Evolutionary conservation across 2,888 invertebrate genomes (phyloP).

Genomic region (Pollenia angustigena): DNA sequence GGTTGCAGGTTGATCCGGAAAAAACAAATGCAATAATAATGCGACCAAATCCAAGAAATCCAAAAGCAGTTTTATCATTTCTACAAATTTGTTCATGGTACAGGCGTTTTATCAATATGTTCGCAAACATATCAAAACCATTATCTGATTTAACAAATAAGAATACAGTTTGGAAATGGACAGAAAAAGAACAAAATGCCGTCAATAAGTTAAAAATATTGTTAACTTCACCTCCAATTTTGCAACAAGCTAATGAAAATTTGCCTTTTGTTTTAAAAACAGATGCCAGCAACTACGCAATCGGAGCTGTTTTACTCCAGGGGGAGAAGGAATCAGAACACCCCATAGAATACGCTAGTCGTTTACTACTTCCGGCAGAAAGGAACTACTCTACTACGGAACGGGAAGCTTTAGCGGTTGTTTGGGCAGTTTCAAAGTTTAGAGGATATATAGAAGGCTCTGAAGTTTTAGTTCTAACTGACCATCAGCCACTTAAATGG

Average conservation of each 20-base stretch:
- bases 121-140: slow-evolving; percentile 74
- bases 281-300: slow-evolving; percentile 75
- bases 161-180: slow-evolving; percentile 57
- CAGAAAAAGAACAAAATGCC: background rate
- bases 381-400: slow-evolving; percentile 69
- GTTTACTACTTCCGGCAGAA: slow-evolving; percentile 75
- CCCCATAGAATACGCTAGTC: slow-evolving; percentile 61
- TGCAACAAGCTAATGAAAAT: slow-evolving; percentile 74
- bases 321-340: slow-evolving; percentile 75
- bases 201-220: slow-evolving; percentile 45
- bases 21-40: slow-evolving; percentile 76
- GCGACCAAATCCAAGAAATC: background rate
- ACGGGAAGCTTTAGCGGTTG: slow-evolving; percentile 77
- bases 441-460: too few species aligned
- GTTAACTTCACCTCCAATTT: slow-evolving; percentile 70
- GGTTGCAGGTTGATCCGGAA: slow-evolving; percentile 76
- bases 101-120: slow-evolving; percentile 48
- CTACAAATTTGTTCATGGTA: slow-evolving; percentile 56
- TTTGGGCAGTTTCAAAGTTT: too few species aligned
- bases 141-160: slow-evolving; percentile 78
- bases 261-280: slow-evolving; percentile 77
- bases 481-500: slow-evolving; percentile 81
- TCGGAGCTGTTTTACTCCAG: slow-evolving; percentile 40
- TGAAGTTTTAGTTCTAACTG: too few species aligned
- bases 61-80: slow-evolving; percentile 43